Evolutionary conservation across 2,113 vertebrate species (phyloP).

Genomic region (Mesoclemmys tuberculata): DNA sequence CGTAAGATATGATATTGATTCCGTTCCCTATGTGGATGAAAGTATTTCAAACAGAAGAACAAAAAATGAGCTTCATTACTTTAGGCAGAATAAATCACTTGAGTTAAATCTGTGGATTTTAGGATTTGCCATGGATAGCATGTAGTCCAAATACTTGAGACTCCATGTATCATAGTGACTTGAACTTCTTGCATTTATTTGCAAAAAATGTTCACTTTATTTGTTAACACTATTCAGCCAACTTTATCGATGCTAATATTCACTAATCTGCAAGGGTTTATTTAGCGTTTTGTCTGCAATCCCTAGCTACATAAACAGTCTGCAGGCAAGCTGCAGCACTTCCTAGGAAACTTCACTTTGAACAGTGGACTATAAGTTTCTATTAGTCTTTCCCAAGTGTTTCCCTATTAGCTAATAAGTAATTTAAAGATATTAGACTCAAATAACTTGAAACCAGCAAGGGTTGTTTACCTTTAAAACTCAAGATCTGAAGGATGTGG

Average conservation of each 20-base stretch:
- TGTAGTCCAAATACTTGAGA: not conserved
- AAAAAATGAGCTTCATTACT: not conserved
- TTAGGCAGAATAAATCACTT: not conserved
- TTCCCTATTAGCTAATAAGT: constrained; percentile 18
- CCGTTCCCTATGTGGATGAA: not conserved
- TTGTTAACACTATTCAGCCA: not conserved
- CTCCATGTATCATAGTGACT: not conserved
- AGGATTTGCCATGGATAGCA: not conserved
- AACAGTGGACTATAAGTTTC: not conserved
- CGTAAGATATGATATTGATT: not conserved
- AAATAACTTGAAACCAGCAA: constrained; percentile 25
- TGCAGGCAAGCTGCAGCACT: not conserved
- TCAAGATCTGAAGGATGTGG: constrained; percentile 25
- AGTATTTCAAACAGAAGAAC: not conserved
- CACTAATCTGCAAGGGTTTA: not conserved
- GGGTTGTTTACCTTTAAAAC: constrained; percentile 32
- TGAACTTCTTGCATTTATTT: not conserved
- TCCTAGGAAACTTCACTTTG: not conserved
- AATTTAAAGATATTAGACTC: not conserved
- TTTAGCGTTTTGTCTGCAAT: not conserved
- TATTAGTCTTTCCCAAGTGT: not conserved
- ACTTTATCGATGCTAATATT: too few relatives aligned
- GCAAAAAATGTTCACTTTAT: accelerated
- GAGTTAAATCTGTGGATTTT: not conserved
- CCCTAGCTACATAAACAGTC: not conserved